Base-by-base conservation (phyloP, 2,797 vertebrate species). In the Cichlasoma orientale region DNA sequence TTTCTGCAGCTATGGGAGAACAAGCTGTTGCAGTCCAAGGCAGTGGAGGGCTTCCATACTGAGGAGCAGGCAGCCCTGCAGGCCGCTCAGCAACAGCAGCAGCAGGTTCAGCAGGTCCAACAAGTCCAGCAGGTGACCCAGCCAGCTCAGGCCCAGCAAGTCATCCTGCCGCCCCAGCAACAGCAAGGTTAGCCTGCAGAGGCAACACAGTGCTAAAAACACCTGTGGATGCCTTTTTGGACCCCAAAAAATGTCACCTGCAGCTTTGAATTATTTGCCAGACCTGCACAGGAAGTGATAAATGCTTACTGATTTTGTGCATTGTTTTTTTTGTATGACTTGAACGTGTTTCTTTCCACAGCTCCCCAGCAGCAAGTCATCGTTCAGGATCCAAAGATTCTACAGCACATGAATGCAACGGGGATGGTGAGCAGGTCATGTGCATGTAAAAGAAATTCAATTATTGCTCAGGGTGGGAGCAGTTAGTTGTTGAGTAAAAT, bases 11-110 rank as follows among this genome's bases (percentile, higher is more conserved):
- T 99, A 53, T 99, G 98, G 98, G 98, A 99, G 93, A 99, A 95
- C 94, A 99, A 99, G 82, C 94, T 99, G 90, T 94, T 98, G 96
- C 98, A 99, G 93, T 99, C 98, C 7, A 99, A 99, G 91, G 97
- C 98, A 25, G 98, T 99, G 90, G 98, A 99, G 89, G 98, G 98
- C 82, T 99, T 99, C 95, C 97, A 98, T 84, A 97, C 97, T 0
- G 98, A 99, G 89, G 98, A 99, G 87, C 98, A 99, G 92, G 96
- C 96, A 63, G 96, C 96, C 92, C 95, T 98, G 80, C 93, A 98
- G 92, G 97, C 97, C 59, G 90, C 89, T 88, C 96, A 96, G 25
- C 97, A 97, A 50, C 96, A 96, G 54, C 96, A 96, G 54, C 96
- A 82, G 9, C 85, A 97, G 78, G 56, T 59, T 0, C 87, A 90